Evolutionary conservation across 2,797 vertebrate species (phyloP).

Genomic region (Enteromius trimaculatus): DNA sequence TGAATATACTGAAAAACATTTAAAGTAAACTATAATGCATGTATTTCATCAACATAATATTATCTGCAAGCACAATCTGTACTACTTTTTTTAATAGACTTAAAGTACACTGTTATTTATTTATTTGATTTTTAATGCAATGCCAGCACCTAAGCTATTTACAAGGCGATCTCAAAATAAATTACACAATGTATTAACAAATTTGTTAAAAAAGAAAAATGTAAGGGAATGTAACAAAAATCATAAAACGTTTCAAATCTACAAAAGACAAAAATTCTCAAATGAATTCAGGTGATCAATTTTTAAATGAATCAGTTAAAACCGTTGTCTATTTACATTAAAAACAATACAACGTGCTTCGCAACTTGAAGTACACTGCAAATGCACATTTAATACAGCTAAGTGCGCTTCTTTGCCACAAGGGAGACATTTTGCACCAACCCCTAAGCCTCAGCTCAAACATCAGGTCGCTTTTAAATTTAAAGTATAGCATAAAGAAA

Average conservation of each 20-base stretch:
- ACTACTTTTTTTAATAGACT: not conserved
- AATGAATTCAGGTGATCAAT: not conserved
- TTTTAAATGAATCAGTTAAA: not conserved
- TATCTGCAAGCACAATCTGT: not conserved
- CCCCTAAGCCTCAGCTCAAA: not conserved
- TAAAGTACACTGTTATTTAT: not conserved
- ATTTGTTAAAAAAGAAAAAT: too few relatives aligned
- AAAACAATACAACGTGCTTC: too few relatives aligned
- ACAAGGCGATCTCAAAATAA: too few relatives aligned
- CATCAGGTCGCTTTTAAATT: not conserved
- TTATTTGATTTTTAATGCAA: too few relatives aligned
- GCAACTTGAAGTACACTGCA: not conserved
- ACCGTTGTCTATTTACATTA: not conserved
- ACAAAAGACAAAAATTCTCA: not conserved
- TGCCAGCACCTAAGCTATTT: too few relatives aligned
- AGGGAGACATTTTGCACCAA: not conserved
- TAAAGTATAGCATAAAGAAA: not conserved
- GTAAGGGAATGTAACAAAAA: too few relatives aligned
- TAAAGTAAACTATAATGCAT: not conserved
- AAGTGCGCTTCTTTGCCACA: not conserved
- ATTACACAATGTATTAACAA: too few relatives aligned
- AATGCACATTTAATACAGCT: not conserved
- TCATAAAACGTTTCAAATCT: not conserved
- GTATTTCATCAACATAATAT: not conserved
- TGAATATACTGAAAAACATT: not conserved